Evolutionary conservation across 2,888 invertebrate genomes (phyloP).

Genomic region (Byasa hedistus): DNA sequence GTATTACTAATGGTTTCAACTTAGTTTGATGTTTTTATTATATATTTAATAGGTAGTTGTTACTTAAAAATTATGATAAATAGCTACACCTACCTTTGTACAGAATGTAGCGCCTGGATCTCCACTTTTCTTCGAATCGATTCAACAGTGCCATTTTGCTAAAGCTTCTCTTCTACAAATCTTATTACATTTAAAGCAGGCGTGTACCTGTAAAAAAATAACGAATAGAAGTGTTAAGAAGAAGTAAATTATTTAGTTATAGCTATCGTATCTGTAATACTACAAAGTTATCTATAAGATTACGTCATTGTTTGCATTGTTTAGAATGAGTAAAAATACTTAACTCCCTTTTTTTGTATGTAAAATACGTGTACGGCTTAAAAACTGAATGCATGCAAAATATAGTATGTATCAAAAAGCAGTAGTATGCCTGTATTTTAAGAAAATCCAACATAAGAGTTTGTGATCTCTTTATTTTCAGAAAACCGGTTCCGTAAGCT

Average conservation of each 20-base stretch:
- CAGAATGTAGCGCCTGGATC: background rate
- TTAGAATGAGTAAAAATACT: too few species aligned
- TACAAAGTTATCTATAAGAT: too few species aligned
- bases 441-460: background rate
- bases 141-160: constrained; percentile 5
- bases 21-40: background rate
- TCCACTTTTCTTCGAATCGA: constrained; percentile 9
- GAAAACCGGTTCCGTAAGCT: background rate
- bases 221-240: too few species aligned
- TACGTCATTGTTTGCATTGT: too few species aligned
- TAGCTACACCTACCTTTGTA: constrained; percentile 5
- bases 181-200: background rate
- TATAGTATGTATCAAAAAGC: too few species aligned
- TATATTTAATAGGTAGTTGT: constrained; percentile 3
- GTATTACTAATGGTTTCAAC: background rate
- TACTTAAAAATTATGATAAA: constrained; percentile 13
- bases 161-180: constrained; percentile 5
- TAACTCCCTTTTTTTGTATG: too few species aligned
- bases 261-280: too few species aligned
- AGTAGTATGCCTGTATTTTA: background rate
- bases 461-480: background rate
- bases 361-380: too few species aligned
- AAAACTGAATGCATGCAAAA: too few species aligned
- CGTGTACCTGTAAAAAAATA: background rate
- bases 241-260: too few species aligned